Conservation (phyloP, 1,140 invertebrate species). For the Drosophila sechellia region DNA sequence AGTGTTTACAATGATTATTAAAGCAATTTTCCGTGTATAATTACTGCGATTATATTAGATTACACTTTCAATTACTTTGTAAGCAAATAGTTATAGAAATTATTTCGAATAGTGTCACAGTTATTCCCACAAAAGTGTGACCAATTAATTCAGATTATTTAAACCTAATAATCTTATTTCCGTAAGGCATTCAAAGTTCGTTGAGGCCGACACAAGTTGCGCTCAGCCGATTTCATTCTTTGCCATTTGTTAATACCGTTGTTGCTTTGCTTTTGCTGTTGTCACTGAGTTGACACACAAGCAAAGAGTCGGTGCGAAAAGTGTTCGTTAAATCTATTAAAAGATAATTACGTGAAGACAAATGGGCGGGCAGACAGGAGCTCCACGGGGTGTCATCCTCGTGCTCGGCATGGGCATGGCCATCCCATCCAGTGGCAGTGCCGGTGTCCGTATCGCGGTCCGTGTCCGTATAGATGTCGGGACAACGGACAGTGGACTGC, state of each 20-base stretch:
- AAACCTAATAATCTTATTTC: neutral
- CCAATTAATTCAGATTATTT: neutral
- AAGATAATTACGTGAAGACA: conserved; percentile 83
- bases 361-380: conserved; percentile 53
- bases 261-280: conserved; percentile 45
- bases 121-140: neutral
- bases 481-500: neutral
- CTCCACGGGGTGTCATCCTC: conserved; percentile 8
- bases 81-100: no score
- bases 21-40: conserved; percentile 3
- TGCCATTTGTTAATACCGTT: conserved; percentile 42
- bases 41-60: conserved; percentile 11
- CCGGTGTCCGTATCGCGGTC: conserved; percentile 21
- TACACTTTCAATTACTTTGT: conserved; percentile 10
- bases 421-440: conserved; percentile 20
- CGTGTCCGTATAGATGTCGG: conserved; percentile 19
- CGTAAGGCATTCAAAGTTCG: conserved; percentile 4
- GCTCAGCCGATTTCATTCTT: conserved; percentile 32
- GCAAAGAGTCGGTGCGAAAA: conserved; percentile 75
- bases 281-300: conserved; percentile 54
- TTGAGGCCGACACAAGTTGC: neutral
- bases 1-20: conserved; percentile 8
- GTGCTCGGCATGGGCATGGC: no score
- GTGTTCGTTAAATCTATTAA: conserved; percentile 83
- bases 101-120: neutral